phyloP scores from a whole-genome alignment of 1,140 invertebrate species.

The Dinoponera quadriceps region DNA sequence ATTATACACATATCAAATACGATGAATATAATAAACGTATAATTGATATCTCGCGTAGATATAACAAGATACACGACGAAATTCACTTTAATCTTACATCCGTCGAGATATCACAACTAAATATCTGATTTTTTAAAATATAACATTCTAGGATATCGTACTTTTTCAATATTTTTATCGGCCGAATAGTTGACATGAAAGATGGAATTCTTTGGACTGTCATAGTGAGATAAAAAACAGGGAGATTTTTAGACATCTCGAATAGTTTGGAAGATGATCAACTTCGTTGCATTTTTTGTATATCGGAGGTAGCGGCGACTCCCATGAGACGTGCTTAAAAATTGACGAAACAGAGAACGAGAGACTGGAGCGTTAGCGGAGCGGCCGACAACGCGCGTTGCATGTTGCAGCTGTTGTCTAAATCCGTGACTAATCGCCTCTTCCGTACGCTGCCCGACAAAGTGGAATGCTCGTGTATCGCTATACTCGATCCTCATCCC shows the following conservation, averaged over 20 bases:
- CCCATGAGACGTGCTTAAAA: conserved; percentile 13
- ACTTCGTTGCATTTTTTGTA: not conserved
- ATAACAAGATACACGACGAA: too few species aligned
- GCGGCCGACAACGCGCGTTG: conserved; percentile 14
- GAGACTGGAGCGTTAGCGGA: conserved; percentile 25
- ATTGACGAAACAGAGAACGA: conserved; percentile 36
- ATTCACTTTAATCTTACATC: too few species aligned
- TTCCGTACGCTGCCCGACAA: conserved; percentile 28
- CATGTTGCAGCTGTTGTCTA: conserved; percentile 53
- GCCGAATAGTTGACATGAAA: too few species aligned
- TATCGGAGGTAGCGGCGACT: conserved; percentile 4
- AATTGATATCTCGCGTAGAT: too few species aligned
- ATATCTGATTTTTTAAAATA: too few species aligned
- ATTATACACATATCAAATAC: too few species aligned
- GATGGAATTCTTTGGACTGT: too few species aligned
- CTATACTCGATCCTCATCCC: not conserved
- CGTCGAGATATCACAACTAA: too few species aligned
- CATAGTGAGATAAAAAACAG: too few species aligned
- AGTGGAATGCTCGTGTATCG: conserved; percentile 17
- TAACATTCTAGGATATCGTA: too few species aligned
- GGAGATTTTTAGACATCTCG: not conserved
- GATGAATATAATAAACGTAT: too few species aligned
- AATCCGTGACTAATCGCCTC: conserved; percentile 55
- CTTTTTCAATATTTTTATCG: too few species aligned
- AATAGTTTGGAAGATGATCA: not conserved